phyloP scores from a whole-genome alignment of 2,888 invertebrate genomes.

The Eupithecia inturbata region DNA sequence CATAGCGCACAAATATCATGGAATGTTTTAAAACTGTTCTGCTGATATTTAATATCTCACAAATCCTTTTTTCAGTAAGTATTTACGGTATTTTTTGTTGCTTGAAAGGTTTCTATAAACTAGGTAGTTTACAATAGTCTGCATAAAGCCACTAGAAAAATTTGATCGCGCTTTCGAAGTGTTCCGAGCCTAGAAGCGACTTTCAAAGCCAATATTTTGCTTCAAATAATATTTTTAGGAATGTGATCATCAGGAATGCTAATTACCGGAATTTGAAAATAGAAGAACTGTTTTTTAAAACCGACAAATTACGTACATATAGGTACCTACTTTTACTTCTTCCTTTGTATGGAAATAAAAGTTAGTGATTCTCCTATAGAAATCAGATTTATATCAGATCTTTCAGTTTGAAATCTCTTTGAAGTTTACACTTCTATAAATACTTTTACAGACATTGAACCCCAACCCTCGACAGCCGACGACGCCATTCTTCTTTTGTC shows the following conservation, averaged over 20 bases:
- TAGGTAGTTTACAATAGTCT: not conserved
- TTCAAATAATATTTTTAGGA: too few relatives aligned
- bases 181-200: too few relatives aligned
- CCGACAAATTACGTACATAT: too few relatives aligned
- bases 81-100: not conserved
- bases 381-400: not conserved
- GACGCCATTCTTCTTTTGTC: conserved; percentile 27
- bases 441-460: not conserved
- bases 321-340: not conserved
- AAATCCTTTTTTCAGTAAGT: not conserved
- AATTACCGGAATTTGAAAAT: too few relatives aligned
- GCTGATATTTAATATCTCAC: not conserved
- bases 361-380: not conserved
- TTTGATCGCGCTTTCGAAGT: too few relatives aligned
- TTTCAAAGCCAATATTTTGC: too few relatives aligned
- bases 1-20: not conserved
- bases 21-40: conserved; percentile 17
- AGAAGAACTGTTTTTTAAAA: too few relatives aligned
- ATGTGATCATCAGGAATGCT: too few relatives aligned
- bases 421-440: conserved; percentile 1
- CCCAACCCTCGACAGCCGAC: not conserved
- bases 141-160: not conserved
- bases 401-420: not conserved
- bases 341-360: not conserved
- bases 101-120: not conserved